Evolutionary conservation across 1,140 invertebrate genomes (phyloP).

Genomic region (Hesperophylax magnus): DNA sequence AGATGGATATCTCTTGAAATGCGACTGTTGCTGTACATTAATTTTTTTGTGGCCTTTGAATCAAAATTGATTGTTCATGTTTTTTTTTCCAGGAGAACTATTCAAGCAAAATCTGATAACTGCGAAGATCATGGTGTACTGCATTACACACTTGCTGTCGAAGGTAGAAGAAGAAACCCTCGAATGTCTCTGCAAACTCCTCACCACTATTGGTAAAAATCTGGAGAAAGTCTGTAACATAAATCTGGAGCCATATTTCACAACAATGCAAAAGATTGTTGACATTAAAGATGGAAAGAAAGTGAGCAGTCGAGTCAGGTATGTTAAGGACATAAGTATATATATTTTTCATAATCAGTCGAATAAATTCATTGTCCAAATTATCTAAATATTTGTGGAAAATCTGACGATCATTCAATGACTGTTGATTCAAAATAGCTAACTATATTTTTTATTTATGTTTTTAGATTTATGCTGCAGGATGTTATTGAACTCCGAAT

Average conservation of each 20-base stretch:
- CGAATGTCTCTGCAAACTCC: conserved; percentile 92
- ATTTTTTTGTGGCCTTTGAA: too few relatives aligned
- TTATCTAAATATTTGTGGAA: too few relatives aligned
- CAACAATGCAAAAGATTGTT: conserved; percentile 78
- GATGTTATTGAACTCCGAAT: conserved; percentile 92
- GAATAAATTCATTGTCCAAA: too few relatives aligned
- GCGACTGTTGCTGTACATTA: too few relatives aligned
- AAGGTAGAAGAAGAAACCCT: conserved; percentile 90
- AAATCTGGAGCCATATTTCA: conserved; percentile 75
- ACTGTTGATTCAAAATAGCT: too few relatives aligned
- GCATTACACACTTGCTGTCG: conserved; percentile 84
- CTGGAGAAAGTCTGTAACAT: conserved; percentile 78
- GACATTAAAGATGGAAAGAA: conserved; percentile 62
- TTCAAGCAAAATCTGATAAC: conserved; percentile 95
- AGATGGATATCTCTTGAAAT: too few relatives aligned
- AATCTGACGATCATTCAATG: too few relatives aligned
- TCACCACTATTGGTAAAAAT: conserved; percentile 92
- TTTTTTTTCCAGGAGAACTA: conserved; percentile 84
- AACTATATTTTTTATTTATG: background rate
- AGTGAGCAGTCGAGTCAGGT: conserved; percentile 78
- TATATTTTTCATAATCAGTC: background rate
- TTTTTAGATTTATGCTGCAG: conserved; percentile 89
- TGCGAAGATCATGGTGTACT: conserved; percentile 89
- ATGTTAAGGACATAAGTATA: background rate
- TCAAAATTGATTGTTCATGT: background rate